A percentile compares a stretch with the other conserved stretches of the same genome.
These are phyloP conservation scores for Pterocles gutturalis DNA, from an alignment of 2,113 vertebrate species.

Conservation along the genomic window DNA sequence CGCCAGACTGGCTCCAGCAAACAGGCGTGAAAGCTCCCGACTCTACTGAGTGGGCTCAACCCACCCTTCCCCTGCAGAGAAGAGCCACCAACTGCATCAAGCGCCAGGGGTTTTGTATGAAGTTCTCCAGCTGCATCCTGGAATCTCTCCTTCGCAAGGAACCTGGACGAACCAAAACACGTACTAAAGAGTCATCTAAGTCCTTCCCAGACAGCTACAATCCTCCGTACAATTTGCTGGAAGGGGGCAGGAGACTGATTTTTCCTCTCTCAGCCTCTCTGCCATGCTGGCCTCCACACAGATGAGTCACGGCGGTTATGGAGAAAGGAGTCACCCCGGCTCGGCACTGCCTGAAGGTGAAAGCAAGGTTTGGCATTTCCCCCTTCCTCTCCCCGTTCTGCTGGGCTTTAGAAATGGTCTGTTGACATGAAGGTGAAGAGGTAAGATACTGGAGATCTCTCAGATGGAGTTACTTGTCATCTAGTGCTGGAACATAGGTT, in stretches of 20 bases:
- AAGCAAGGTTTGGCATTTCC: not conserved
- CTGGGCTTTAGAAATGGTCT: not conserved
- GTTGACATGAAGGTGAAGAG: not conserved
- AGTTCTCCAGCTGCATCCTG: too few relatives aligned
- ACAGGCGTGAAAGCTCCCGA: not conserved
- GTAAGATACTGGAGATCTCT: not conserved
- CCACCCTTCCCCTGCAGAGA: not conserved
- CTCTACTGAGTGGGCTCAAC: not conserved
- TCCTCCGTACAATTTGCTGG: not conserved
- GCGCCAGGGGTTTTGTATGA: not conserved
- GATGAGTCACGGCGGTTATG: not conserved
- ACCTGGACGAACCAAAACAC: not conserved
- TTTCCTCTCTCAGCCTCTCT: not conserved
- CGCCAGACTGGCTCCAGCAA: not conserved
- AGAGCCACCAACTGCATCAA: not conserved
- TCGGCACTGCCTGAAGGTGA: rapidly evolving
- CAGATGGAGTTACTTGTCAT: not conserved
- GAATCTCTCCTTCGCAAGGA: not conserved
- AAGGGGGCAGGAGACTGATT: not conserved
- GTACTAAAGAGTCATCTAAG: not conserved
- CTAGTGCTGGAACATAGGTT: not conserved
- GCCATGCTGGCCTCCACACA: not conserved
- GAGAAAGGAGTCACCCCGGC: not conserved
- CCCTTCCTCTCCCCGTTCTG: not conserved
- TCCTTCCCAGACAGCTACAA: not conserved